Base-by-base conservation (phyloP, 1,140 invertebrate genomes). In the Anthonomus grandis region DNA sequence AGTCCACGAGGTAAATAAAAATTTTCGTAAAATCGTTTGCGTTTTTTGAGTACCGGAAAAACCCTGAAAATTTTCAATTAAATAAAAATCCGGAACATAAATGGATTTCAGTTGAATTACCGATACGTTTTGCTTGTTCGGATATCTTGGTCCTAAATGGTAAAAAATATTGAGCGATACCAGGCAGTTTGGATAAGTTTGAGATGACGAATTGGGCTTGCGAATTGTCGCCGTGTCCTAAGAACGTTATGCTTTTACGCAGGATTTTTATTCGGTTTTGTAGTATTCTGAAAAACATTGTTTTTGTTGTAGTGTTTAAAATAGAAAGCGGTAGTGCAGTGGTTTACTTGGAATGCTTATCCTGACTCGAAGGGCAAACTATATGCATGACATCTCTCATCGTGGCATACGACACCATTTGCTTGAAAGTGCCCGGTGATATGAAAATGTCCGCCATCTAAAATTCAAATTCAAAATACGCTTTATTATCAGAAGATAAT, bases 351-450 rank as follows among this genome's bases (percentile, higher is more conserved):
- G 47, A 36, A 23, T 47, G 52, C 70, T 90, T 90, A 61, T 88
- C 85, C 19, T 74, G 66, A 15, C 48, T 8, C 80, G 82, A 39
- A 74, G 70, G 68, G 75, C 6, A 52, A 70, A 77, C 45, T 74
- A 76, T 56, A 67, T 86, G 81, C 0, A 90, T 64, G 3, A 87
- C 64, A 63, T 90, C 86, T 12, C 87, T 73, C 1, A 87, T 72
- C 9, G 77, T 62, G 13, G 68, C 68, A 62, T 80, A 77, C 12
- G 74, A 64, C 60, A 77, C 78, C 21, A 74, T 63, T 58, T 78
- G 77, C 54, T 75, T 76, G 2, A 73, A 70, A n/a, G 17, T 13
- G 79, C 52, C 78, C 0, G 81, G 79, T 57, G 77, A 80, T 2
- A 90, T 70, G 64, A 86, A 86, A 41, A 78, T 67, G 61, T 79